Evolutionary conservation across 1,140 invertebrate genomes (phyloP), one percentile per base, ranked within the genome.

Genomic region (Drosophila oshimai): DNA sequence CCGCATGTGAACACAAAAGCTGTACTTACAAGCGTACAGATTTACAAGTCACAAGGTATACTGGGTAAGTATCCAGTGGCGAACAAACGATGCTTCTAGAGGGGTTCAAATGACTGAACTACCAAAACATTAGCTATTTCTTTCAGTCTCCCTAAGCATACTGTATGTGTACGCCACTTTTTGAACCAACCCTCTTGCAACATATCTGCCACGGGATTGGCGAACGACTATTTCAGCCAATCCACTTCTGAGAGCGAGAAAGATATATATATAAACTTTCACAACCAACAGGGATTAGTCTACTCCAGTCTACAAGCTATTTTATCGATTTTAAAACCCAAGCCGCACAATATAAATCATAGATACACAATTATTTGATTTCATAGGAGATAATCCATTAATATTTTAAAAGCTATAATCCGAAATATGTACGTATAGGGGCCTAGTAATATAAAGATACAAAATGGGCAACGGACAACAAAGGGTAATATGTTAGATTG

Each of bases 191-290:
- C 55, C 55, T 18, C 47, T 13, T 18, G 4, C 9, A 6, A 6
- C 9, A n/a, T 10, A 34, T 26, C 13, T 51, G 12, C 55, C 9
- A 26, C 22, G 9, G 15, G 42, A 79, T 79, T 79, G 76, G 76
- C 37, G 34, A 33, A 26, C 36, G 6, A n/a, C 17, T 31, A 33
- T 53, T 57, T 31, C 31, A 60, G 34, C 76, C 76, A 79, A 79
- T 79, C 69, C 42, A 47, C 18, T 39, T 41, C n/a, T 15, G 4
- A 60, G 70, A 79, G 57, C 39, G 41, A 50, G 75, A 74, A 18
- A 20, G 62, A 67, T 31, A 28, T 17, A 7, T 18, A 18, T 18
- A 28, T 13, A 50, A 33, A n/a, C 22, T 6, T 51, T 4, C 17
- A 13, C n/a, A 28, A 6, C 24, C 12, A 28, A 15, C 24, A 12